Conservation (phyloP, 1,140 invertebrate genomes). For the Polyergus mexicanus region DNA sequence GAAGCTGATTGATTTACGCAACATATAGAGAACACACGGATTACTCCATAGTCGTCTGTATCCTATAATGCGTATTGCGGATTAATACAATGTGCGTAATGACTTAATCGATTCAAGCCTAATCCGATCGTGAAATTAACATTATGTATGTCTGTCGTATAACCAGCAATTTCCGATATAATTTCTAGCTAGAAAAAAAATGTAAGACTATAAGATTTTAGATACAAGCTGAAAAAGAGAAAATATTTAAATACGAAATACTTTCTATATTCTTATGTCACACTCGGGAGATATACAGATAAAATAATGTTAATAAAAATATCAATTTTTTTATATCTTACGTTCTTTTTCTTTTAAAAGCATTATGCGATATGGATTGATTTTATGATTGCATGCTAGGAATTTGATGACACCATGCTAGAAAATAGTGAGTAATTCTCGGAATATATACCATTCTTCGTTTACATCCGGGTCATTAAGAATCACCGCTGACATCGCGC, state of each 20-base stretch:
- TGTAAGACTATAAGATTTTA: neutral
- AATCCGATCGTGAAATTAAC: constrained; percentile 38
- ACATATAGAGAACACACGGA: constrained; percentile 30
- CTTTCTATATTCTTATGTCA: neutral
- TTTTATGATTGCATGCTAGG: neutral
- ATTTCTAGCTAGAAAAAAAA: neutral
- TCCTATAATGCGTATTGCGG: constrained; percentile 34
- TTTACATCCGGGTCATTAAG: neutral
- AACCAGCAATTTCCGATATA: constrained; percentile 2
- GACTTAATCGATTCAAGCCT: constrained; percentile 37
- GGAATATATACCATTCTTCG: neutral
- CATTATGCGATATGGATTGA: neutral
- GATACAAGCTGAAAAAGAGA: neutral
- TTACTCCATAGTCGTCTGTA: constrained; percentile 15
- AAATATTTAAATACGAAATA: neutral
- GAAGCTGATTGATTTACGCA: constrained; percentile 45
- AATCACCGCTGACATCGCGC: neutral
- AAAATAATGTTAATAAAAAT: neutral
- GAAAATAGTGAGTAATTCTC: neutral
- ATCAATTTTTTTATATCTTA: neutral
- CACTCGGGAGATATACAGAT: neutral
- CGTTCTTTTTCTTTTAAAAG: neutral
- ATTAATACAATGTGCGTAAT: constrained; percentile 50
- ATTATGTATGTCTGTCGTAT: constrained; percentile 6
- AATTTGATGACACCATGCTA: neutral